A percentile compares a stretch with the other conserved stretches of the same genome.
phyloP scores from a whole-genome alignment of 2,797 vertebrate species.

The Aythya fuligula region DNA sequence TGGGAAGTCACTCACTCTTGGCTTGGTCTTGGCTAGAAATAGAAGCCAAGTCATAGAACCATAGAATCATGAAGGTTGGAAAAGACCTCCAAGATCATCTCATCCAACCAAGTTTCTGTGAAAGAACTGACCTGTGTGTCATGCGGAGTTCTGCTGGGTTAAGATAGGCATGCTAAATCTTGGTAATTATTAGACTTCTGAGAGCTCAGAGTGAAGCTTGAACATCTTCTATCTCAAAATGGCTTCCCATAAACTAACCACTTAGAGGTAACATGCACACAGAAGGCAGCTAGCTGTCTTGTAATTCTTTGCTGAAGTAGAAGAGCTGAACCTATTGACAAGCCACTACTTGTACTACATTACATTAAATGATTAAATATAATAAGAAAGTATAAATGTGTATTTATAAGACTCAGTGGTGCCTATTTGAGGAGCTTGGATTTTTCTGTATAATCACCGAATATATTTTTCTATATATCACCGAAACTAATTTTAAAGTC shows the following conservation, averaged over 20 bases:
- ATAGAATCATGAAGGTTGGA: too few species aligned
- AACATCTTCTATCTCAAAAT: neutral
- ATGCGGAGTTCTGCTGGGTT: neutral
- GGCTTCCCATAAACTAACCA: neutral
- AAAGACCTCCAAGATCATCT: too few species aligned
- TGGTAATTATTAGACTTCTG: neutral
- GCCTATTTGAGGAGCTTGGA: neutral
- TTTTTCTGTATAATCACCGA: neutral
- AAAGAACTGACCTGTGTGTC: neutral
- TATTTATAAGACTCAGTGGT: neutral
- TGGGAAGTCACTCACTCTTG: neutral
- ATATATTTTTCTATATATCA: too few species aligned
- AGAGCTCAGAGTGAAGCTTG: neutral
- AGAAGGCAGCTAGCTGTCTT: neutral
- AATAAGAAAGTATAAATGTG: neutral
- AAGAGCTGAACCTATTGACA: neutral
- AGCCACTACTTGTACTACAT: neutral
- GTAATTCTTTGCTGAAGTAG: neutral
- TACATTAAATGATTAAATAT: neutral
- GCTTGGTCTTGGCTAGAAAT: neutral
- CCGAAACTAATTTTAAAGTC: neutral
- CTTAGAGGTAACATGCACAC: neutral
- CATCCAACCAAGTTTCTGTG: neutral
- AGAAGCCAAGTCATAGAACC: neutral
- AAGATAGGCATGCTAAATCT: neutral